Evolutionary conservation across 2,888 invertebrate species (phyloP), one percentile per base, ranked within the genome.

Genomic region (Copidosoma aretas): DNA sequence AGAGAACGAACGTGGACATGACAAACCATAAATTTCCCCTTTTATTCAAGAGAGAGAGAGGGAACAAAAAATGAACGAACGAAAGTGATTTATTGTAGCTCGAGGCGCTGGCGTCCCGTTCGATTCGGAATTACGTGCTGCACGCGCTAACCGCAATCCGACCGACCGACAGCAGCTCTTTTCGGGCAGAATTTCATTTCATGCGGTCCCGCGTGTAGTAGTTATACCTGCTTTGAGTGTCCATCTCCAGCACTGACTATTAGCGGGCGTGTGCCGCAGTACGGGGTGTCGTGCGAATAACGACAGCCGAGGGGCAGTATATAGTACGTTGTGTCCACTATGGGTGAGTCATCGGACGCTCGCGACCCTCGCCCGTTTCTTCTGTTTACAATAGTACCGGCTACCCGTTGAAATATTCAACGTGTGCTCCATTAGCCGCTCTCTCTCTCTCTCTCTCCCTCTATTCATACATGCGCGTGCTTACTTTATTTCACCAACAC

Each of bases 21-120:
- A 70, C 70, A 70, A 70, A 70, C 70, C 66, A 70, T 70, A 70
- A 70, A 70, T 70, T 67, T 62, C 46, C 69, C 57, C 65, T 69
- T 62, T 67, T 64, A 60, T 67, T 66, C 60, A 61, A 56, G 49
- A 61, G 64, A 17, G 32, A 32, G 49, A 43, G 19, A 24, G 46
- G n/a, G 57, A 41, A 25, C 60, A 46, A 25, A 56, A 41, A 60
- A 58, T 15, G 61, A 32, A 32, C 32, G 8, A 32, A 32, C 32
- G 32, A 32, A 32, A 32, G 32, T 32, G 67, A 71, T 71, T 67
- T 67, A 71, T 71, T 67, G 61, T 64, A 64, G 70, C 70, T 64
- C 51, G 68, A 65, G 65, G 71, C 32, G 32, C 60, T 8, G n/a
- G 15, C 53, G 54, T 67, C 56, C 59, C 32, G 41, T 71, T 65